Evolutionary conservation across 1,140 invertebrate genomes (phyloP).

Genomic region (Lepidurus arcticus): DNA sequence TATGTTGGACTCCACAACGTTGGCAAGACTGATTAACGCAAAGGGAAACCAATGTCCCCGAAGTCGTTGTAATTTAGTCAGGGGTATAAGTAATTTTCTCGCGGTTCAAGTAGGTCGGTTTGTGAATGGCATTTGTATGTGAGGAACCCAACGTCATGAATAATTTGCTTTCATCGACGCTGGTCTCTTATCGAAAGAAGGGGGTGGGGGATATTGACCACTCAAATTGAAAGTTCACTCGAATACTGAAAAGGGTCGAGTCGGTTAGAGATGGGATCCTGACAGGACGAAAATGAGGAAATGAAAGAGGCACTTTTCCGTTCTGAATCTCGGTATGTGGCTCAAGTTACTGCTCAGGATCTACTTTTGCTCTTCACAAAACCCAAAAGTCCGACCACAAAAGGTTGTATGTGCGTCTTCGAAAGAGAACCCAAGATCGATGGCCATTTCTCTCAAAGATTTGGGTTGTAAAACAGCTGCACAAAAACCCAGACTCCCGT

Average conservation of each 20-base stretch:
- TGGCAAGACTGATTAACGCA: background rate
- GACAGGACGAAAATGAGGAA: constrained; percentile 5
- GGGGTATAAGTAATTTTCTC: background rate
- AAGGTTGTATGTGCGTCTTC: background rate
- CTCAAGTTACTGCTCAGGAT: background rate
- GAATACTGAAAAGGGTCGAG: background rate
- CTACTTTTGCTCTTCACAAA: background rate
- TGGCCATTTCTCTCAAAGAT: constrained; percentile 6
- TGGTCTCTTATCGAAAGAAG: background rate
- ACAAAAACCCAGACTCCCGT: background rate
- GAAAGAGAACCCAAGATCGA: constrained; percentile 6
- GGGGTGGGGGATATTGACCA: background rate
- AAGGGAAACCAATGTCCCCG: background rate
- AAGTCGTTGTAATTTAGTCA: background rate
- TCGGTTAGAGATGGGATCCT: constrained; percentile 5
- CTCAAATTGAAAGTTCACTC: background rate
- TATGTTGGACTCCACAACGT: background rate
- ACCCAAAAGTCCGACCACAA: background rate
- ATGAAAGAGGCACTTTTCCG: background rate
- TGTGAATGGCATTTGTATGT: background rate
- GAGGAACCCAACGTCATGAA: background rate
- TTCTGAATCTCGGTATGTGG: constrained; percentile 9
- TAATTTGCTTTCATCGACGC: background rate
- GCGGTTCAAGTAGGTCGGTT: background rate
- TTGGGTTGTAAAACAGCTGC: constrained; percentile 19